Evolutionary conservation across 2,888 invertebrate genomes (phyloP), one percentile per base, ranked within the genome.

Genomic region (Hylaea fasciaria): DNA sequence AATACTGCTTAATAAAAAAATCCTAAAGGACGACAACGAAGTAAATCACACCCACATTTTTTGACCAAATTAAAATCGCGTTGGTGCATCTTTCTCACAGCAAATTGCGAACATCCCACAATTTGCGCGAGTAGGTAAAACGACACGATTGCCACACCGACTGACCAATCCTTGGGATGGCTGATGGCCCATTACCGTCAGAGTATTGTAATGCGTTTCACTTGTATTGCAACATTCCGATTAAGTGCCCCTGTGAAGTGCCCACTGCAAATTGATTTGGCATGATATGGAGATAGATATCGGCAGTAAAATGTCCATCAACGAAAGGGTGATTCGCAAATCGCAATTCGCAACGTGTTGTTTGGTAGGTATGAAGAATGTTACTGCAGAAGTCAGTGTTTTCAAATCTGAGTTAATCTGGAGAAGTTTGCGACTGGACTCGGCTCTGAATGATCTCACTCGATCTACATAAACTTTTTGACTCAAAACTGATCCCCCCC

Each of bases 121-220:
- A 70, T 64, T 66, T 67, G 46, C 62, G 60, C 65, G 64, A 65
- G 60, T 65, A 57, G 53, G 58, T 59, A 69, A 70, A 66, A 66
- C 57, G 57, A 58, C 58, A 62, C 64, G 55, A 73, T 76, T 74
- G 65, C 73, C 62, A 65, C 73, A 72, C 57, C 65, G 22, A 53
- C 37, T 46, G 66, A 51, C 67, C 69, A 72, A 74, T 75, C 70
- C 73, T 72, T 68, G 58, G 64, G 64, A 69, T 62, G 52, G 43
- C 22, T 43, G 37, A 41, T 59, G 68, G 70, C 58, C 71, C 69
- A 78, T 76, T 76, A 76, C 69, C 66, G 74, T 72, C 73, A 65
- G 59, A 65, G 69, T 57, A 76, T 74, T 74, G 75, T 75, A 74
- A 74, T 73, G 68, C 70, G 72, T 68, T 74, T 70, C 65, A 66